Evolutionary conservation across 2,797 vertebrate species (phyloP).

Genomic region (Sebastiscus tertius): DNA sequence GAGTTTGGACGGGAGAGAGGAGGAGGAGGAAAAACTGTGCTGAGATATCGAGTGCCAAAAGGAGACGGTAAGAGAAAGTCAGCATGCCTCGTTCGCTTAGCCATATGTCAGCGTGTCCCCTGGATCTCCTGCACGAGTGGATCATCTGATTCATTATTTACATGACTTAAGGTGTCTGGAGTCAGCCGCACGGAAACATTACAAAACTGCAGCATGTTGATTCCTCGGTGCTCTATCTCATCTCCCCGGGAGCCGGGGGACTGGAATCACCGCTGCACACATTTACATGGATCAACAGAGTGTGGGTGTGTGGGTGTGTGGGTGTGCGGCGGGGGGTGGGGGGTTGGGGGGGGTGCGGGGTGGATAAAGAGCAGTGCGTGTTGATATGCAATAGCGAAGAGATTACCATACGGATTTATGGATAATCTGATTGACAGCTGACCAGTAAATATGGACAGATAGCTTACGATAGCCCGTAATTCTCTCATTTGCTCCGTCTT

Average conservation of each 20-base stretch:
- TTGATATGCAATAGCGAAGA: conserved; percentile 75
- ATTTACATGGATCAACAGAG: conserved; percentile 73
- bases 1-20: conserved; percentile 25
- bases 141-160: conserved; percentile 83
- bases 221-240: conserved; percentile 61
- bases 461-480: conserved; percentile 41
- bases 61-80: conserved; percentile 26
- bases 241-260: conserved; percentile 45
- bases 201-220: conserved; percentile 82
- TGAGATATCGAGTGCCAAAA: neutral
- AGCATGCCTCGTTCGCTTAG: conserved; percentile 27
- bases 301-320: conserved; percentile 23
- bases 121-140: conserved; percentile 50
- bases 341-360: neutral
- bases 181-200: conserved; percentile 71
- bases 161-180: conserved; percentile 76
- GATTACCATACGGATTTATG: conserved; percentile 79
- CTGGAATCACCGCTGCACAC: conserved; percentile 48
- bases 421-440: conserved; percentile 84
- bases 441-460: conserved; percentile 76
- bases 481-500: conserved; percentile 24
- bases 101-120: conserved; percentile 50
- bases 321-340: neutral
- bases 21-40: neutral
- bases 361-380: conserved; percentile 53